Evolutionary conservation across 92 coral and sea anemone species (phyloP), one percentile per base, ranked within the genome.

Genomic region (Plumapathes pennacea): DNA sequence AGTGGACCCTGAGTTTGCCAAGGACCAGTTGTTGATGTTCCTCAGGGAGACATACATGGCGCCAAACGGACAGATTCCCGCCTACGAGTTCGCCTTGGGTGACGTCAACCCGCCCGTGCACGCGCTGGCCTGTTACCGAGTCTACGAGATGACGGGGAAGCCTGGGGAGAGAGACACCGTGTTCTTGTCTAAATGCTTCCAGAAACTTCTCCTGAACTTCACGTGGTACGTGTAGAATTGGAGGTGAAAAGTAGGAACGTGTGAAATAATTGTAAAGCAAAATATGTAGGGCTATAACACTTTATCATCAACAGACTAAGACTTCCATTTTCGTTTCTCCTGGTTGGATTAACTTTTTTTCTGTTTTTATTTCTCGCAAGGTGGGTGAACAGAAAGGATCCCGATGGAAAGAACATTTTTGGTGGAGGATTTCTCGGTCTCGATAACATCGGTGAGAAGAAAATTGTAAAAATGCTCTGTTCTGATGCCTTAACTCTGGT

Each of bases 361-460:
- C 47, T 44, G 10, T 32, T 9, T 27, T 46, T 10, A n/a, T 34
- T 44, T 7, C 12, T 8, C 13, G 20, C 5, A 31, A 92, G 98
- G 98, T 92, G 98, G 98, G 96, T 92, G 30, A 92, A 92, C 66
- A 64, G 98, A 50, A 92, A 92, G 45, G 98, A 92, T 69, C 98
- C 98, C 5, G 77, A 85, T 21, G 98, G 98, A 0, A 71, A 72
- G 60, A 92, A 92, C 57, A 84, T 92, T 49, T 92, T 92, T 81
- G 98, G 98, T 14, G 98, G 98, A 13, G 98, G 98, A 63, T 92
- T 92, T 40, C 90, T 92, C 18, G 98, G 98, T 10, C 92, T 92
- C 13, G 96, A 94, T 39, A 94, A 92, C 66, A 89, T 92, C 38
- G 98, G 98, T 92, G 38, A 75, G 85, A n/a, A n/a, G n/a, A n/a